A percentile compares a stretch with the other conserved stretches of the same genome.
Evolutionary conservation across 2,113 vertebrate genomes (phyloP).

Genomic region (Crotalus helleri): DNA sequence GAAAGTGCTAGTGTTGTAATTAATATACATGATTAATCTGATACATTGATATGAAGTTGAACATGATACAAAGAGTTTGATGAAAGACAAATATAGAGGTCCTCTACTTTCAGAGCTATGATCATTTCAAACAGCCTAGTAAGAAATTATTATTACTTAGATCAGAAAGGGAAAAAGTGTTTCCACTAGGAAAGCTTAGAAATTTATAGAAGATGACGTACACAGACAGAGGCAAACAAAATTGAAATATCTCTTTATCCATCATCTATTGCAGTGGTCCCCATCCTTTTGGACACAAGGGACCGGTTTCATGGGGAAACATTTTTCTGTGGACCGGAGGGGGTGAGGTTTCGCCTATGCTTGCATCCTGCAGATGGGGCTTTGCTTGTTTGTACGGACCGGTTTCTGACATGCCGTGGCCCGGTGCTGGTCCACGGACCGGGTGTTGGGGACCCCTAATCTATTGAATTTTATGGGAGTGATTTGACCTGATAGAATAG

Average conservation of each 20-base stretch:
- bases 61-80: constrained; percentile 29
- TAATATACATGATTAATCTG: constrained; percentile 59
- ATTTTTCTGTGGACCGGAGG: too few relatives aligned
- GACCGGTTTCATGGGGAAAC: too few relatives aligned
- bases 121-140: not conserved
- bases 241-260: not conserved
- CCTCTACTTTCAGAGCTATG: constrained; percentile 21
- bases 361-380: too few relatives aligned
- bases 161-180: not conserved
- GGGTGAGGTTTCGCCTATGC: too few relatives aligned
- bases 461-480: not conserved
- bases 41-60: constrained; percentile 45
- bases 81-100: constrained; percentile 9
- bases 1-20: constrained; percentile 58
- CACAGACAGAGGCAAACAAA: not conserved
- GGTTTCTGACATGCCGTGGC: too few relatives aligned
- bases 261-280: not conserved
- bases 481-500: not conserved
- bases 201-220: not conserved
- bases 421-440: too few relatives aligned
- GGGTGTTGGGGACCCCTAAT: not conserved
- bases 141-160: not conserved
- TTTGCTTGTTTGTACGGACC: too few relatives aligned
- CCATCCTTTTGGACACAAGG: too few relatives aligned
- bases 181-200: not conserved